Evolutionary conservation across 2,888 invertebrate genomes (phyloP), one percentile per base, ranked within the genome.

Genomic region (Nasonia oneida): DNA sequence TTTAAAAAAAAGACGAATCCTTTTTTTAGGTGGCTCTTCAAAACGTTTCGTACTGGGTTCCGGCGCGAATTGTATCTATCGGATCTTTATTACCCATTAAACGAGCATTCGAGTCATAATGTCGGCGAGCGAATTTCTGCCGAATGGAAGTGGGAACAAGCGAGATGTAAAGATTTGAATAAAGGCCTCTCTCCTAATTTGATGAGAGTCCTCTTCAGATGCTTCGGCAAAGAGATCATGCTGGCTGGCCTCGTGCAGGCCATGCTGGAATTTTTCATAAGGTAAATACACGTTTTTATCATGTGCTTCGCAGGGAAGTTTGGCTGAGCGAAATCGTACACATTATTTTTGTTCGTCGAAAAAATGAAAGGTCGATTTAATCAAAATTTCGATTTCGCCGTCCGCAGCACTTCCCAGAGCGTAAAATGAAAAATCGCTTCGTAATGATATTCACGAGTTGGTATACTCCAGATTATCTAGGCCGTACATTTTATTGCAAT

Each of bases 11-110:
- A 73, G 3, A 29, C 29, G 0, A n/a, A n/a, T 82, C 73, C 71
- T 14, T 88, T 93, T 29, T 94, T 76, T 91, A 96, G 96, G 92
- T 98, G 97, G 96, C 96, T 97, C 85, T 94, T 96, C 89, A 96
- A 96, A 6, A 94, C 96, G 89, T 97, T 97, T 93, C 95, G 95
- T 87, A 95, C 95, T 90, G 98, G 98, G 0, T 95, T 95, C 89
- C 95, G 94, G 87, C 95, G 96, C 89, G 96, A 96, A 78, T 93
- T 98, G 71, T 96, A 96, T 89, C 95, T 96, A 80, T 94, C 95
- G 53, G 98, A 98, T 93, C 94, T 98, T 80, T 96, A 96, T 90
- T 95, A 95, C 87, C 95, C 97, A 1, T 94, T 96, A 74, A 94
- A 93, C 42, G 94, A 95, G 75, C 97, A 97, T 91, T 95, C 95